Percentiles rank a stretch among this genome's conserved stretches.
These are phyloP conservation scores for Phallusia fumigata DNA, from an alignment of 23 tunicate species.

Conservation along the genomic window DNA sequence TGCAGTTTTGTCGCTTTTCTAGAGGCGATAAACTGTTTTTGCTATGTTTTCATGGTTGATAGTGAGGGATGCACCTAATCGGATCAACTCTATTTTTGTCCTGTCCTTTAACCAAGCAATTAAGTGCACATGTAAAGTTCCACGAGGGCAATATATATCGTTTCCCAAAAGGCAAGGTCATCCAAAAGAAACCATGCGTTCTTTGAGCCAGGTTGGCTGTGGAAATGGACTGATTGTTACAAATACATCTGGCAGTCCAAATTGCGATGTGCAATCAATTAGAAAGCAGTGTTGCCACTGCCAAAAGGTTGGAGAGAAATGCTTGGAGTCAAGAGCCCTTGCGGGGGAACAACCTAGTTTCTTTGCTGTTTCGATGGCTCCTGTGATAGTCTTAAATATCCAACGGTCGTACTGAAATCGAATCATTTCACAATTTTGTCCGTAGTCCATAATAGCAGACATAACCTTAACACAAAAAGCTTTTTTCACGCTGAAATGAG, in stretches of 20 bases:
- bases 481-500: background rate
- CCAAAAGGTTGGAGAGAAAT: background rate
- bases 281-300: slow-evolving; percentile 7
- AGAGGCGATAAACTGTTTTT: background rate
- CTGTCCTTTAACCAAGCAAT: slow-evolving; percentile 2
- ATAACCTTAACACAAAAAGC: background rate
- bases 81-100: background rate
- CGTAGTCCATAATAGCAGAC: background rate
- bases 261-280: background rate
- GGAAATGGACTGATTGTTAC: background rate
- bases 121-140: background rate
- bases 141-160: background rate
- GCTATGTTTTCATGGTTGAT: background rate
- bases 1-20: background rate
- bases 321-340: background rate
- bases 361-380: background rate
- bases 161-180: background rate
- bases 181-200: background rate
- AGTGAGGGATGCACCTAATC: background rate
- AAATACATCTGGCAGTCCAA: background rate
- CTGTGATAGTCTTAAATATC: background rate
- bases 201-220: background rate
- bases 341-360: background rate
- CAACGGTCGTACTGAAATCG: slow-evolving; percentile 13
- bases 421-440: background rate